Percentiles rank a stretch among this genome's conserved stretches.
Evolutionary conservation across 2,113 vertebrate species (phyloP).

Genomic region (Myotis lucifugus): DNA sequence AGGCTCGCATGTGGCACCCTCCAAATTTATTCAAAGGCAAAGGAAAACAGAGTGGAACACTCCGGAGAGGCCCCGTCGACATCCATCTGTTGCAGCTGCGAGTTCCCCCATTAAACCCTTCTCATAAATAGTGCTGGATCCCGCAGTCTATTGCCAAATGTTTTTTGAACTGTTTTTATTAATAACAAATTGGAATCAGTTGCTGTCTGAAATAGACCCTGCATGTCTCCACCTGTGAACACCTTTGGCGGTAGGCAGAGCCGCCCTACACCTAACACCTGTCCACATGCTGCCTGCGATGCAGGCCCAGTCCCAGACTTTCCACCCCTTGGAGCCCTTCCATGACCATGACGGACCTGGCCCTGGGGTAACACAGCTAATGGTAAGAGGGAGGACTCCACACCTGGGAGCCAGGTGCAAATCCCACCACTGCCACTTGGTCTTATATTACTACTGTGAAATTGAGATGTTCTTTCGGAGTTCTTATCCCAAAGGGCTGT

Average conservation of each 20-base stretch:
- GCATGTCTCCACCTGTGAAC: neutral
- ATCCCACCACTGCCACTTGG: neutral
- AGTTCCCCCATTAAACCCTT: conserved; percentile 20
- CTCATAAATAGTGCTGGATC: neutral
- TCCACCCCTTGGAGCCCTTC: neutral
- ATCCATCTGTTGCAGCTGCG: conserved; percentile 61
- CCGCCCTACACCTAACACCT: neutral
- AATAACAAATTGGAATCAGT: conserved; percentile 52
- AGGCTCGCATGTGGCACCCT: conserved; percentile 16
- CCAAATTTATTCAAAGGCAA: conserved; percentile 65
- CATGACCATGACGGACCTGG: accelerated
- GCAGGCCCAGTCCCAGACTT: neutral
- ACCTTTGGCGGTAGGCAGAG: neutral
- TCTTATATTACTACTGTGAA: neutral
- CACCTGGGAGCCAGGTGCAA: neutral
- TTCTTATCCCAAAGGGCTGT: accelerated
- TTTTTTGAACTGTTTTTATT: conserved; percentile 62
- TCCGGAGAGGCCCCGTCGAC: conserved; percentile 29
- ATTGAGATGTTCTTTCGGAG: neutral
- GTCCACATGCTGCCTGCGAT: accelerated
- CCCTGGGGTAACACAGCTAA: neutral
- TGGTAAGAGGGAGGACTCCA: accelerated
- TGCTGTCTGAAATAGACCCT: neutral
- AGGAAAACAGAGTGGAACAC: conserved; percentile 51
- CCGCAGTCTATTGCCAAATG: conserved; percentile 41